Evolutionary conservation across 2,888 invertebrate species (phyloP), one percentile per base, ranked within the genome.

Genomic region (Aleiodes alternator): DNA sequence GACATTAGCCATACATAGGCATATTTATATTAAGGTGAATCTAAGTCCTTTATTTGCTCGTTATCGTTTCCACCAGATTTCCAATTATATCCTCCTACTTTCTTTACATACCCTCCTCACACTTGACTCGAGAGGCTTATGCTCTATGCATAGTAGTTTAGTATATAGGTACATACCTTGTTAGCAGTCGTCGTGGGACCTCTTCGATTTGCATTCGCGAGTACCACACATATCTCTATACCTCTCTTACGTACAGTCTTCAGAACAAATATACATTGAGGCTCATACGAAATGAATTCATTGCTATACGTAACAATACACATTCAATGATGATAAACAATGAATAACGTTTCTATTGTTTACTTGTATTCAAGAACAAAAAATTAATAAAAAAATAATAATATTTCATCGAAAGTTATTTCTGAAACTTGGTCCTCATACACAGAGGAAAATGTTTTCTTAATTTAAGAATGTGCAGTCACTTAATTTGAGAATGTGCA

Each of bases 201-300:
- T 71, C 59, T 72, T 66, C 51, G 68, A 72, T 76, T 69, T 76
- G 69, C 69, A 76, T 72, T 16, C 68, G 57, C 43, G 53, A 64
- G 66, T 56, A 59, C 48, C 14, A 23, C 64, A 64, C 9, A 23
- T n/a, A 43, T 14, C 14, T 64, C n/a, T 43, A 0, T 23, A 23
- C 2, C 11, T 16, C 9, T 38, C n/a, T 59, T 59, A 34, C 31
- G 34, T 38, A 43, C 43, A 9, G 11, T 4, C 57, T 31, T 29
- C 29, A 9, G 12, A 5, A 57, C 34, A 14, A 57, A 29, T 57
- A 29, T 43, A 43, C 11, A 43, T 43, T 5, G 43, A 11, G 9
- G 11, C 43, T 43, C 38, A 38, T 38, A 9, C 43, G 3, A 9
- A 8, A 43, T 43, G 9, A 43, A 43, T 43, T 43, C 43, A 43